Evolutionary conservation across 2,888 invertebrate genomes (phyloP).

Genomic region (Epinotia bilunana): DNA sequence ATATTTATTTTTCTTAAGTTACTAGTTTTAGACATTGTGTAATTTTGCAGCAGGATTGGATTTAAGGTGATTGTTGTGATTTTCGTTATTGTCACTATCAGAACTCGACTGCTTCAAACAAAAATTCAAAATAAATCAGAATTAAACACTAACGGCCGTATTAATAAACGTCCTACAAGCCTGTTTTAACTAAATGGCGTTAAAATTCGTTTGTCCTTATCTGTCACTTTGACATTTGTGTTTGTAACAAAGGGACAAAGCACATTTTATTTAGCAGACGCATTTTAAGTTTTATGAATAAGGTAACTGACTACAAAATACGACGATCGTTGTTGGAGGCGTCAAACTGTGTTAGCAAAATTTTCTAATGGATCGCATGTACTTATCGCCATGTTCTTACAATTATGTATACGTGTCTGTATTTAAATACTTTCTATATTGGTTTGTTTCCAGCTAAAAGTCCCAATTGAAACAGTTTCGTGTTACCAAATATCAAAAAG

Average conservation of each 20-base stretch:
- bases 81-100: neutral
- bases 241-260: too few species aligned
- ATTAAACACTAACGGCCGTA: too few species aligned
- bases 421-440: neutral
- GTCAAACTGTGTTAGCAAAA: neutral
- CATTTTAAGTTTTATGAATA: too few species aligned
- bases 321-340: neutral
- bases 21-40: neutral
- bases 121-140: neutral
- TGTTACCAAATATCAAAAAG: neutral
- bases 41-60: slow-evolving; percentile 40
- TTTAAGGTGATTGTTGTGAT: slow-evolving; percentile 21
- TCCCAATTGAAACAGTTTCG: neutral
- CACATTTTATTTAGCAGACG: too few species aligned
- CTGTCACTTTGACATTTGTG: too few species aligned
- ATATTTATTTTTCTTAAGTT: slow-evolving; percentile 46
- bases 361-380: neutral
- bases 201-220: too few species aligned
- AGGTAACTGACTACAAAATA: neutral
- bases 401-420: neutral
- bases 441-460: neutral
- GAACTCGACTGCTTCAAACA: neutral
- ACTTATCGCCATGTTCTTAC: neutral
- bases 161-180: too few species aligned
- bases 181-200: too few species aligned